These are phyloP conservation scores for Limosa lapponica DNA, from an alignment of 2,797 vertebrate species.

Conservation along the genomic window DNA sequence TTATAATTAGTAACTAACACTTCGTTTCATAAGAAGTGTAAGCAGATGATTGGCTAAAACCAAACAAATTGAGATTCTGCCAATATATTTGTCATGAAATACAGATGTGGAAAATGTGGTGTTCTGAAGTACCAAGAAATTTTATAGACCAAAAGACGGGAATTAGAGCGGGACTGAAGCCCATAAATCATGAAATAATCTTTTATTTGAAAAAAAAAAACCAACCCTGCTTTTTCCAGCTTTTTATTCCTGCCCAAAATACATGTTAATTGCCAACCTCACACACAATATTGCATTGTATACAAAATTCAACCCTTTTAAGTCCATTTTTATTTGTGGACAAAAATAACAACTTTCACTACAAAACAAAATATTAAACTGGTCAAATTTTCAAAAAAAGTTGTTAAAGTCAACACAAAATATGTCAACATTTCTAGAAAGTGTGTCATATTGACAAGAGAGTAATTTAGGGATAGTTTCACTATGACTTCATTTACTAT, in stretches of 20 bases:
- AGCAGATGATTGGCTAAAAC: neutral
- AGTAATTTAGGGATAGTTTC: neutral
- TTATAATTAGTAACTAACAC: neutral
- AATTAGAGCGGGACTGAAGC: neutral
- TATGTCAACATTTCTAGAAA: neutral
- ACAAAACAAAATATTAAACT: neutral
- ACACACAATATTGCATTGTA: neutral
- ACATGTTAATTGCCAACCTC: neutral
- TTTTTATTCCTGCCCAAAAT: neutral
- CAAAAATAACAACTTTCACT: neutral
- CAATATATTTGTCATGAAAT: neutral
- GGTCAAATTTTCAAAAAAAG: neutral
- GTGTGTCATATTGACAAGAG: neutral
- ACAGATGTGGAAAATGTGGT: accelerated
- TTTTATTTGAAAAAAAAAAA: neutral
- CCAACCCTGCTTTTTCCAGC: accelerated
- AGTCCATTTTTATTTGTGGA: neutral
- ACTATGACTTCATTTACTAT: neutral
- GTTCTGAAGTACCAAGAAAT: neutral
- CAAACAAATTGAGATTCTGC: neutral
- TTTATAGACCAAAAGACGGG: neutral
- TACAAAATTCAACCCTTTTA: neutral
- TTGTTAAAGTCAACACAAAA: neutral
- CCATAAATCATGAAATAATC: neutral
- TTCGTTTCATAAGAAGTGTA: neutral